phyloP scores from a whole-genome alignment of 2,888 invertebrate genomes.

The Rhagonycha fulva region DNA sequence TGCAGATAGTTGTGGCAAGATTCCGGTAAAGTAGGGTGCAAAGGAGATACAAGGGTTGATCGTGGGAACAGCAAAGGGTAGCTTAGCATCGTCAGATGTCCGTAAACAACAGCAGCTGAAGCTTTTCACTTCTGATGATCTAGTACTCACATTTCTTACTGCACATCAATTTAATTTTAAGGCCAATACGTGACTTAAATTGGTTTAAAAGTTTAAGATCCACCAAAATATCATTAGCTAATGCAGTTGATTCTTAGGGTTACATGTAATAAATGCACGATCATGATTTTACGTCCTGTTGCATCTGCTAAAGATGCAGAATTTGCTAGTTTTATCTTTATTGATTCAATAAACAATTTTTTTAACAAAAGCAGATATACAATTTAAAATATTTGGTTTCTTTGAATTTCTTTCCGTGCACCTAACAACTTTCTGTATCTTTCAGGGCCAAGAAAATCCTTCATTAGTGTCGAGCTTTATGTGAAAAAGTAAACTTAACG shows the following conservation, averaged over 20 bases:
- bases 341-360: background rate
- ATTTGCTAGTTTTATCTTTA: background rate
- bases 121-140: slow-evolving; percentile 30
- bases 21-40: slow-evolving; percentile 51
- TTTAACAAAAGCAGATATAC: background rate
- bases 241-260: background rate
- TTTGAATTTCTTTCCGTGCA: no score
- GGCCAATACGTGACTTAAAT: slow-evolving; percentile 28
- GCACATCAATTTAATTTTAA: slow-evolving; percentile 7
- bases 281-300: slow-evolving; percentile 36
- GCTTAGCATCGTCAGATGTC: slow-evolving; percentile 31
- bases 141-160: slow-evolving; percentile 26
- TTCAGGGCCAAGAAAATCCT: background rate
- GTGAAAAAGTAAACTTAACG: background rate
- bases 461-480: background rate
- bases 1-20: slow-evolving; percentile 51
- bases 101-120: slow-evolving; percentile 33
- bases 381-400: no score
- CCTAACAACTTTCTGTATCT: no score
- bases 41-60: slow-evolving; percentile 49
- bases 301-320: slow-evolving; percentile 31
- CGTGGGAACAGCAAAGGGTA: slow-evolving; percentile 51
- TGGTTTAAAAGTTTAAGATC: slow-evolving; percentile 13
- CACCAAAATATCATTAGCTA: background rate
- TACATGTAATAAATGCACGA: slow-evolving; percentile 30